These are phyloP conservation scores for Tigriopus californicus DNA, from an alignment of 2,888 invertebrate species.

Conservation along the genomic window DNA sequence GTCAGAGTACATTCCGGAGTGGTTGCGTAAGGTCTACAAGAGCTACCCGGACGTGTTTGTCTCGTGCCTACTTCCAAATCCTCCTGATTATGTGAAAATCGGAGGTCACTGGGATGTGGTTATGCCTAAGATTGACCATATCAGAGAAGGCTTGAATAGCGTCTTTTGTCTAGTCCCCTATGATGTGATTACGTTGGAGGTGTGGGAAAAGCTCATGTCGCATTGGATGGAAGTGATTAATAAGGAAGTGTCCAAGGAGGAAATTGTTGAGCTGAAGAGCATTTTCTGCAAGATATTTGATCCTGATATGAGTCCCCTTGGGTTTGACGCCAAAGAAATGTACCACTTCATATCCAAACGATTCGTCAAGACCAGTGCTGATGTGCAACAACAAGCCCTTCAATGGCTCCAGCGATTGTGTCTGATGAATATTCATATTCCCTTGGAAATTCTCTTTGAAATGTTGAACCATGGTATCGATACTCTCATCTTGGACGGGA, in stretches of 20 bases:
- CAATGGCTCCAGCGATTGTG: slow-evolving; percentile 44
- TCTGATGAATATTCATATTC: slow-evolving; percentile 70
- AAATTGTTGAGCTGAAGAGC: slow-evolving; percentile 55
- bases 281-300: slow-evolving; percentile 48
- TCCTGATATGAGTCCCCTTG: slow-evolving; percentile 81
- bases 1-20: slow-evolving; percentile 73
- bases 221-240: slow-evolving; percentile 97
- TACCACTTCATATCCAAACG: slow-evolving; percentile 79
- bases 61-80: slow-evolving; percentile 82
- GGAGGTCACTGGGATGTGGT: slow-evolving; percentile 17
- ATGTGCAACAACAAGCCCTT: slow-evolving; percentile 67
- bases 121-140: slow-evolving; percentile 7
- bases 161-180: slow-evolving; percentile 92
- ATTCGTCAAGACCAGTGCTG: slow-evolving; percentile 57
- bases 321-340: slow-evolving; percentile 82
- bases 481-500: not conserved
- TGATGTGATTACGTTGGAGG: slow-evolving; percentile 83
- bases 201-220: slow-evolving; percentile 97
- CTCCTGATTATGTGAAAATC: slow-evolving; percentile 69
- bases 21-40: slow-evolving; percentile 65
- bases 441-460: slow-evolving; percentile 62
- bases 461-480: slow-evolving; percentile 42
- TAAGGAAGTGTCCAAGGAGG: slow-evolving; percentile 73
- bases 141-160: slow-evolving; percentile 64
- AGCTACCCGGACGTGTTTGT: slow-evolving; percentile 75